Evolutionary conservation across 2,797 vertebrate genomes (phyloP).

Genomic region (Gymnodraco acuticeps): DNA sequence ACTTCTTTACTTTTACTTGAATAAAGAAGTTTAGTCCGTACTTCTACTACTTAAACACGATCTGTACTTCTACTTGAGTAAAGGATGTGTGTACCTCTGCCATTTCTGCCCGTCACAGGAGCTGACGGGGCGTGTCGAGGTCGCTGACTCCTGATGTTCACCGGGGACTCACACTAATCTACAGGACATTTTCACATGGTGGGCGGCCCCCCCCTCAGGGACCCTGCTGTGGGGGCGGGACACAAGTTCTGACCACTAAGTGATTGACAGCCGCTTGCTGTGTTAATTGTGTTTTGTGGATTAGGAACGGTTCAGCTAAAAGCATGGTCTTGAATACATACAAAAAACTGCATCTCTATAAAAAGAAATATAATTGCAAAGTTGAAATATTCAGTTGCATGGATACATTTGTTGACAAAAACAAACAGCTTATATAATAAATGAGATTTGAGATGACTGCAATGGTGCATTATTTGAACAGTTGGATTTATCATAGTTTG

Average conservation of each 20-base stretch:
- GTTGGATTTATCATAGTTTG: constrained; percentile 3
- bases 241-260: constrained; percentile 46
- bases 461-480: background rate
- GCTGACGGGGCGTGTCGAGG: constrained; percentile 30
- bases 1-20: no score
- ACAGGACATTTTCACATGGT: constrained; percentile 78
- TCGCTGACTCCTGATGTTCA: constrained; percentile 40
- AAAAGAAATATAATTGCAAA: constrained; percentile 11
- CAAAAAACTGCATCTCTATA: background rate
- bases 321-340: constrained; percentile 10
- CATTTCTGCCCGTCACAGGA: background rate
- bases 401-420: background rate
- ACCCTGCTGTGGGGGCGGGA: constrained; percentile 61
- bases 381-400: background rate
- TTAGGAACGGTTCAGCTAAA: constrained; percentile 16
- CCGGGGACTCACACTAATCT: constrained; percentile 77
- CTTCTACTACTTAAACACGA: no score
- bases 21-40: no score
- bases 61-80: no score
- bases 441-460: background rate
- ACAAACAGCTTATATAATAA: background rate
- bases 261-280: constrained; percentile 62
- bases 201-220: constrained; percentile 59
- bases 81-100: no score
- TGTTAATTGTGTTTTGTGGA: constrained; percentile 56